These are phyloP conservation scores for Cantharis flavilabris DNA, from an alignment of 2,888 invertebrate species.

Conservation along the genomic window DNA sequence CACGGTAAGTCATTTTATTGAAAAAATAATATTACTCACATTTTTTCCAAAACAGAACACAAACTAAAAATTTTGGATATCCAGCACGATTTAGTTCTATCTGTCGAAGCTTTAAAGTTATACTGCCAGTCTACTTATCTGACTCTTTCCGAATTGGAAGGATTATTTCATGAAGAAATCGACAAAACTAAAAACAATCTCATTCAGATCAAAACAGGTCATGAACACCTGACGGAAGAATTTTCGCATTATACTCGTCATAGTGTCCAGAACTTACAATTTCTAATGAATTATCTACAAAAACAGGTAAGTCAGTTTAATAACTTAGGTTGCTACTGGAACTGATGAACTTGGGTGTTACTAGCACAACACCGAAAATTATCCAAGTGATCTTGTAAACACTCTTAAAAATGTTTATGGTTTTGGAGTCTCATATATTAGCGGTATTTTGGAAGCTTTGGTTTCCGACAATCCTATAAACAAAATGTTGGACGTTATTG, in stretches of 20 bases:
- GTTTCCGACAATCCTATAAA: background rate
- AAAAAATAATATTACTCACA: background rate
- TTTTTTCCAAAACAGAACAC: background rate
- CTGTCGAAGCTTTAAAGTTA: background rate
- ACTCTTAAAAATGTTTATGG: background rate
- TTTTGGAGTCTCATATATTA: background rate
- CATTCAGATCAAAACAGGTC: background rate
- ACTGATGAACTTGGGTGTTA: background rate
- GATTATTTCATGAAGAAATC: background rate
- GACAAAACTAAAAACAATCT: background rate
- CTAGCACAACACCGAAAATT: background rate
- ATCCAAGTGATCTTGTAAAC: background rate
- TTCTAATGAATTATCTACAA: background rate
- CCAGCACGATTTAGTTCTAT: background rate
- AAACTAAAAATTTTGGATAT: background rate
- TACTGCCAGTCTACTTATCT: background rate
- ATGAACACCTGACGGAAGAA: background rate
- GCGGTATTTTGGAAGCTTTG: background rate
- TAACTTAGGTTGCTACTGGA: too few species aligned
- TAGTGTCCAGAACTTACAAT: background rate
- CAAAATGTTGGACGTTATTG: background rate
- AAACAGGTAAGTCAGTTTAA: background rate
- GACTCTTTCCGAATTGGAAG: background rate
- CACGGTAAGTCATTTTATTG: background rate
- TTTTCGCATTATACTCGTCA: background rate